Base-by-base conservation (phyloP, 2,797 vertebrate genomes). In the Toxotes lorentzi region DNA sequence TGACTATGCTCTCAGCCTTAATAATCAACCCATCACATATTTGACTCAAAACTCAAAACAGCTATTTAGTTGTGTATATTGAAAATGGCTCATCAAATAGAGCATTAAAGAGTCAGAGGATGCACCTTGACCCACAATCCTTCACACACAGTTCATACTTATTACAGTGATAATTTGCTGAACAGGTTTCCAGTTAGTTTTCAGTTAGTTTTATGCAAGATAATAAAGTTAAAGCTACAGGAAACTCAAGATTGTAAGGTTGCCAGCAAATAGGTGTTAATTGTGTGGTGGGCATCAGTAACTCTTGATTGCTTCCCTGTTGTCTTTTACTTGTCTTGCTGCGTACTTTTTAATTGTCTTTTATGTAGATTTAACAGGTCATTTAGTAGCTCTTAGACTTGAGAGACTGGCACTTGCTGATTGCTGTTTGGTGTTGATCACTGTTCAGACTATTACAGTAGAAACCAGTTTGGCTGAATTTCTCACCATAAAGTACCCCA, bases 331-430 rank as follows among this genome's bases (percentile, higher is more conserved):
- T 30, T 30, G 1, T 17, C 4, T 30, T 30, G 63, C 59, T 47
- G 27, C 43, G 27, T 64, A 58, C 57, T 16, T 32, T 53, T 73
- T 41, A 4, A 63, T 59, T 48, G 65, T 43, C 48, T 69, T 74
- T 70, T 70, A 57, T 59, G 27, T 61, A 45, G 12, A 66, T 66
- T 71, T 76, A 60, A 58, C 60, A 70, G 35, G 70, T 58, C 53
- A 66, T 66, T 71, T 76, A 60, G 53, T 54, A 70, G 35, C 65
- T 58, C 53, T 32, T 74, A 64, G 60, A 58, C 58, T 65, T 38
- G 23, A 65, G 19, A 51, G 47, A 54, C 8, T 21, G 56, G 38
- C 6, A 48, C 41, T 65, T 62, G 17, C 50, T 69, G 67, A 69
- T 59, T 17, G 38, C 66, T 61, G 40, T 69, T 34, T 40, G 14